phyloP scores from a whole-genome alignment of 2,113 vertebrate genomes.

The Solea senegalensis region DNA sequence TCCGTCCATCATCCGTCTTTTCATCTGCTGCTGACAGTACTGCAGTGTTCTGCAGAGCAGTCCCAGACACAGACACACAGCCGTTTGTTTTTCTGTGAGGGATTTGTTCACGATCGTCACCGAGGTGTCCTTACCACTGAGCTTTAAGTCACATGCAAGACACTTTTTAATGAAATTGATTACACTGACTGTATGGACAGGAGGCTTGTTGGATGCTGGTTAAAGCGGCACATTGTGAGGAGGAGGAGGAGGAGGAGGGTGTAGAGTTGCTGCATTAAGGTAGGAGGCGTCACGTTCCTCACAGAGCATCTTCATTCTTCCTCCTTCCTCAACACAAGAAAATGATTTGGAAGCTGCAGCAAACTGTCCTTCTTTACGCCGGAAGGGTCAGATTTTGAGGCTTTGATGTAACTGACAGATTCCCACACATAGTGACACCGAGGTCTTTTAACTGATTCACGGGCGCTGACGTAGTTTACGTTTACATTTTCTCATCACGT shows the following conservation, averaged over 20 bases:
- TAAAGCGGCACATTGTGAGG: constrained; percentile 15
- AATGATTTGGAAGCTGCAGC: constrained; percentile 32
- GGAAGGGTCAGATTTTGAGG: background rate
- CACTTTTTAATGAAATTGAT: background rate
- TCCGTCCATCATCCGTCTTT: background rate
- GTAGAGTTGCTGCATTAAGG: constrained; percentile 67
- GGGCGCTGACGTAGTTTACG: background rate
- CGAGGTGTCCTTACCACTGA: constrained; percentile 50
- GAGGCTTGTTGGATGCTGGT: constrained; percentile 6
- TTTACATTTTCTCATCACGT: constrained; percentile 2
- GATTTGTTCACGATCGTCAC: constrained; percentile 34
- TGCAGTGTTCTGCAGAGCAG: constrained; percentile 34
- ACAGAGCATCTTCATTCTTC: constrained; percentile 8
- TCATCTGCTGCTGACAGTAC: constrained; percentile 15
- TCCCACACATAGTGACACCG: too few relatives aligned
- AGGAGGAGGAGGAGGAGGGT: background rate
- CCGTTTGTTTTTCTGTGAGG: background rate
- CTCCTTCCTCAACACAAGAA: constrained; percentile 8
- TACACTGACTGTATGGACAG: constrained; percentile 11
- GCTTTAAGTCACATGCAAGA: constrained; percentile 25
- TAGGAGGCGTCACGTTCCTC: constrained; percentile 22
- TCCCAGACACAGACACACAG: background rate
- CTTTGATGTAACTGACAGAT: constrained; percentile 3
- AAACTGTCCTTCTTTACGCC: background rate
- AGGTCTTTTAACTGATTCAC: background rate